These are phyloP conservation scores for Parazoanthus atlanticus DNA, from an alignment of 92 coral and sea anemone genomes.

Conservation along the genomic window DNA sequence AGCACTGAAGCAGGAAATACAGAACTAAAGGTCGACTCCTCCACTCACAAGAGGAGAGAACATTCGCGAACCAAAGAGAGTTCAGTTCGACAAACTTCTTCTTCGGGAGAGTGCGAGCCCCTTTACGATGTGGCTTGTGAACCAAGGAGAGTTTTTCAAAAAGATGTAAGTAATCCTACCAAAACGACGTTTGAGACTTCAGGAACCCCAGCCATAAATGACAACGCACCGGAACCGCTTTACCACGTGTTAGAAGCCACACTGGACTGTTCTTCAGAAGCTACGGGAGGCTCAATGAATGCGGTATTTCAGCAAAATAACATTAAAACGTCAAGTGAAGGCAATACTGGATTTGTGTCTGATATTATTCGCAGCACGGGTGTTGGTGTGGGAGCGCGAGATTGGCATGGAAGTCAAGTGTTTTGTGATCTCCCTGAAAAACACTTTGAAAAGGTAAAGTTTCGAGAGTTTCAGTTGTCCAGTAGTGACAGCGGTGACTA, in stretches of 20 bases:
- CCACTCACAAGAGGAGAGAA: not conserved
- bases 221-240: conserved; percentile 17
- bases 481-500: conserved; percentile 28
- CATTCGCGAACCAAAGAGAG: not conserved
- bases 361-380: not conserved
- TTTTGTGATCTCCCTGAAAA: not conserved
- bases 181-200: conserved; percentile 8
- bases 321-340: not conserved
- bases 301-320: not conserved
- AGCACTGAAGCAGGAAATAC: not conserved
- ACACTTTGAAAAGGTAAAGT: not conserved
- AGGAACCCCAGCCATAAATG: conserved; percentile 4
- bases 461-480: conserved; percentile 9
- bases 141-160: conserved; percentile 15
- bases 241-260: conserved; percentile 23
- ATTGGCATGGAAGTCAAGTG: not conserved
- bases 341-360: not conserved
- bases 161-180: not conserved
- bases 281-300: not conserved
- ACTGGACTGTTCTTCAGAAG: not conserved
- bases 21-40: not conserved
- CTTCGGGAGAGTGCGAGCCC: conserved; percentile 14
- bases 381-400: not conserved
- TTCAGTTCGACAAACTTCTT: not conserved
- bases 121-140: conserved; percentile 38